Base-by-base conservation (phyloP, 2,888 invertebrate species). In the Sipha maydis region DNA sequence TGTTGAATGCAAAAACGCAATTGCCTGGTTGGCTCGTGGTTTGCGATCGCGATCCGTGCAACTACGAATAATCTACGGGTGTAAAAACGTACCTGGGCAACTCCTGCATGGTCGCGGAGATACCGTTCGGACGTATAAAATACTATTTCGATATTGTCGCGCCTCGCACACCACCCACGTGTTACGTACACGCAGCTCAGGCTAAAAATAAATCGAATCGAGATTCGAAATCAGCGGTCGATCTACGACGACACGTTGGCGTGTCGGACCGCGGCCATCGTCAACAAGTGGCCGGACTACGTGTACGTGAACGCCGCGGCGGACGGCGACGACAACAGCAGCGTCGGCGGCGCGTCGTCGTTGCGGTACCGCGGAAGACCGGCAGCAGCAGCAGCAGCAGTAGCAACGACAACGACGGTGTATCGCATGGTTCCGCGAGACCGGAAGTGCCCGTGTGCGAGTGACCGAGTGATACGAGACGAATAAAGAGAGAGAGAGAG, bases 241-340 rank as follows among this genome's bases (percentile, higher is more conserved):
- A 41, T 41, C 41, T 41, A 41, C 41, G 41, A 41, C 48, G 48
- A 14, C 48, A 34, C 4, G 8, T 54, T 8, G 61, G 11, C 41
- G 38, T 41, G 28, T 84, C 41, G 28, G 54, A 56, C 3, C 38
- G 25, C 8, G 34, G 83, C 0, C 61, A 25, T 7, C 67, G 69
- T 85, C 85, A 85, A 85, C 85, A 85, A 85, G 85, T 85, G 85
- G 77, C 69, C 19, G 71, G 73, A 69, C 34, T 1, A 73, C 73
- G 48, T 41, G 41, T 54, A 21, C 56, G 56, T 31, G 73, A 17
- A 14, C 34, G 69, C 38, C 69, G 41, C 28, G 41, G n/a, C 21
- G 38, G 69, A 19, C 71, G 54, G 9, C 34, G 83, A 7, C n/a
- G 48, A 25, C 31, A 8, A 38, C 38, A 69, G 41, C 28, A 67